Evolutionary conservation across 2,888 invertebrate genomes (phyloP).

Genomic region (Acanthococcus lagerstroemiae): DNA sequence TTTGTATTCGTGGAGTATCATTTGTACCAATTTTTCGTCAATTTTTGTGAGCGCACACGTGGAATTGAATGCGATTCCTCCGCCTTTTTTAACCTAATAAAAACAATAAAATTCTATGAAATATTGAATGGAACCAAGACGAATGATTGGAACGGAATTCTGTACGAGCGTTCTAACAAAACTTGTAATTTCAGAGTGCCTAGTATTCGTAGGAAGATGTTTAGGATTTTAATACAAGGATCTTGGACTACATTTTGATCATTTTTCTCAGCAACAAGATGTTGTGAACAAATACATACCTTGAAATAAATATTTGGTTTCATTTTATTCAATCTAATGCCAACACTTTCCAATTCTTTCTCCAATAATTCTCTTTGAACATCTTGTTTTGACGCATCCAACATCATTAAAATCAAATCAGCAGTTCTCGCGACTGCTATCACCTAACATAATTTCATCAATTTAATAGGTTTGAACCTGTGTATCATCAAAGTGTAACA

Average conservation of each 20-base stretch:
- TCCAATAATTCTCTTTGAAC: constrained; percentile 86
- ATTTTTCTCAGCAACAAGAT: no score
- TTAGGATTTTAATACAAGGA: no score
- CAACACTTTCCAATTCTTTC: constrained; percentile 92
- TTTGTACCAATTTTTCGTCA: constrained; percentile 94
- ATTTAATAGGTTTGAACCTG: no score
- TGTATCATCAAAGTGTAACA: not conserved
- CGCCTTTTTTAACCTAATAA: constrained; percentile 77
- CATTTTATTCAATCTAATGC: constrained; percentile 86
- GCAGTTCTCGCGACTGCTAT: constrained; percentile 98
- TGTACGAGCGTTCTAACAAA: no score
- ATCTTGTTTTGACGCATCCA: constrained; percentile 97
- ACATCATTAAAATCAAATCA: constrained; percentile 96
- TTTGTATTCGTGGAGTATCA: constrained; percentile 97
- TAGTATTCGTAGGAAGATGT: no score
- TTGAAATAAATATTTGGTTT: constrained; percentile 99
- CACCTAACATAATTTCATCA: constrained; percentile 54
- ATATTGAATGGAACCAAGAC: not conserved
- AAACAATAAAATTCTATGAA: not conserved
- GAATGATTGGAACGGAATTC: no score
- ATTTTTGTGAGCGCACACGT: constrained; percentile 86
- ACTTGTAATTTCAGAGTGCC: no score
- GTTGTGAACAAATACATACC: no score
- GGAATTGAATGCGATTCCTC: constrained; percentile 92
- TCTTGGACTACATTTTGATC: no score